A percentile compares a stretch with the other conserved stretches of the same genome.
These are phyloP conservation scores for Andrena trimmerana DNA, from an alignment of 2,888 invertebrate species.

Conservation along the genomic window DNA sequence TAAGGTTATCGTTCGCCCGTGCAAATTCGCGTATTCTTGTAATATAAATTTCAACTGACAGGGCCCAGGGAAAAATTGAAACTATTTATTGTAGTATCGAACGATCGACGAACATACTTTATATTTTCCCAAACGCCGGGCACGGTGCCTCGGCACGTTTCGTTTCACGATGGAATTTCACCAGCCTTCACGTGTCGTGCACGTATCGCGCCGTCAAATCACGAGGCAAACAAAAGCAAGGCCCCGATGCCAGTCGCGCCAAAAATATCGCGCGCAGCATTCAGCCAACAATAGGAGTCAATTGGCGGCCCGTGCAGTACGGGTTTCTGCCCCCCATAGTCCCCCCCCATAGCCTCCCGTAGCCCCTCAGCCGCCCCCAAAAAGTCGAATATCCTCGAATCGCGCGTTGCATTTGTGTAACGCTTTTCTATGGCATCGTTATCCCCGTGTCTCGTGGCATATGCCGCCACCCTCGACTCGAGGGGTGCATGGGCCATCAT, in stretches of 20 bases:
- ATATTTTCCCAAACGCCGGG: background rate
- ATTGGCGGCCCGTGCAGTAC: conserved; percentile 73
- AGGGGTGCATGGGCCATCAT: conserved; percentile 44
- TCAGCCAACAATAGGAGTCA: conserved; percentile 80
- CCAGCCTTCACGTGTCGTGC: conserved; percentile 39
- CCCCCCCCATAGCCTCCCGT: no score
- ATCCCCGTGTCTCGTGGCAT: conserved; percentile 65
- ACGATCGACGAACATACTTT: background rate
- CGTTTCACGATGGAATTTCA: conserved; percentile 9
- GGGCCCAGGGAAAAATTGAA: background rate
- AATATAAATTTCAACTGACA: no score
- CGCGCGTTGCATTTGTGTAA: conserved; percentile 27
- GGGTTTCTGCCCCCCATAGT: conserved; percentile 31
- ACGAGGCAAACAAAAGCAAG: conserved; percentile 66
- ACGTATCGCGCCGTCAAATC: conserved; percentile 64
- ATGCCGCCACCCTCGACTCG: conserved; percentile 50
- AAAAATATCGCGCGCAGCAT: conserved; percentile 76
- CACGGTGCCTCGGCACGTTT: conserved; percentile 8
- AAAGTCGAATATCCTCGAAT: conserved; percentile 16
- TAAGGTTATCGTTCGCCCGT: background rate
- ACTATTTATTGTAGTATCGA: conserved; percentile 10
- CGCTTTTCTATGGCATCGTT: conserved; percentile 67
- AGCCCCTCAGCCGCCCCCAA: conserved; percentile 37
- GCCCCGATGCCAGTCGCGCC: conserved; percentile 61
- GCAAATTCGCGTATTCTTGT: background rate